phyloP scores from a whole-genome alignment of 2,888 invertebrate genomes.

The Cerastis rubricosa region DNA sequence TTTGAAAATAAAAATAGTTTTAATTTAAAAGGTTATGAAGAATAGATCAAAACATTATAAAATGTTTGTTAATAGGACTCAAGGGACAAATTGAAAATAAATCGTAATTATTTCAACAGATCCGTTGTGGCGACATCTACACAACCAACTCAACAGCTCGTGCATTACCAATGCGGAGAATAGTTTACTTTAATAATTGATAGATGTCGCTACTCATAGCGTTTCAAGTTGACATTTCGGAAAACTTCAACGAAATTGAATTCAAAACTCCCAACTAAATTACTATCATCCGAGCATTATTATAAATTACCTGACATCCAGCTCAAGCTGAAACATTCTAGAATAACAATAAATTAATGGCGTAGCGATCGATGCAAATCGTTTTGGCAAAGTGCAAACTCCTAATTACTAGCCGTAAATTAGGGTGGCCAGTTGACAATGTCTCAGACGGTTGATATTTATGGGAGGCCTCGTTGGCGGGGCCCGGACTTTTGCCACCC shows the following conservation, averaged over 20 bases:
- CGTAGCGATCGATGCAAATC: conserved; percentile 88
- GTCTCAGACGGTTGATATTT: conserved; percentile 89
- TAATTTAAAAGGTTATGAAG: background rate
- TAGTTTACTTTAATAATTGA: background rate
- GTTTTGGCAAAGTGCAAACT: conserved; percentile 91
- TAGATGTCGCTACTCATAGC: conserved; percentile 52
- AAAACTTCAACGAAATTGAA: conserved; percentile 32
- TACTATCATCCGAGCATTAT: conserved; percentile 29
- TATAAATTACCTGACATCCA: conserved; percentile 43
- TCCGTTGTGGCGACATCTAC: conserved; percentile 35
- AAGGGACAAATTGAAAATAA: background rate
- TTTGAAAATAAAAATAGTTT: background rate
- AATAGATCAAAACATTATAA: background rate
- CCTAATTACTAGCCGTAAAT: conserved; percentile 90
- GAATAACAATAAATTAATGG: conserved; percentile 65
- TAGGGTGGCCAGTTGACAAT: conserved; percentile 90
- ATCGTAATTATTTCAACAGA: background rate
- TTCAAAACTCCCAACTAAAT: conserved; percentile 42
- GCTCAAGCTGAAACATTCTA: conserved; percentile 33
- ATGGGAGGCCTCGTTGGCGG: conserved; percentile 83
- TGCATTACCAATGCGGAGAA: background rate
- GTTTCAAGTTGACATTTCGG: background rate
- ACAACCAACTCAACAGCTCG: background rate
- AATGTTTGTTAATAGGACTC: background rate
- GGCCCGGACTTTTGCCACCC: conserved; percentile 80